Evolutionary conservation across 30 jellyfish, hydroid and myxozoan genomes (phyloP).

Genomic region (Cassiopea andromeda): DNA sequence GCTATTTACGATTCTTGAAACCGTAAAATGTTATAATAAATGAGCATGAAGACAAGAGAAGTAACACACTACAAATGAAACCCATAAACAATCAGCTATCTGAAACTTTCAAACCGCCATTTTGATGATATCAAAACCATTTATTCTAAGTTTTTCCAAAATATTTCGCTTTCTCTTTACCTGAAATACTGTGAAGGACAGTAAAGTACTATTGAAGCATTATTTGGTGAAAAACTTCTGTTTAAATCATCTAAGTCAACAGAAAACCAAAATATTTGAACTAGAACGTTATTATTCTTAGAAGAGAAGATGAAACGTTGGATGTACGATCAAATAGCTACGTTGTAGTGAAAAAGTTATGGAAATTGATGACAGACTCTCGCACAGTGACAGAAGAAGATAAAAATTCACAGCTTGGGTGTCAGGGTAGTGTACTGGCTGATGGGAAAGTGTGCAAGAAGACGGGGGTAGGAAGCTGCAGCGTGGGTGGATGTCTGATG

Average conservation of each 20-base stretch:
- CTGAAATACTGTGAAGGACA: neutral
- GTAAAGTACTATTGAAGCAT: constrained; percentile 9
- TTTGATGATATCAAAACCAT: no score
- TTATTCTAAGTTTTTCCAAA: neutral
- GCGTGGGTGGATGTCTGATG: constrained; percentile 42
- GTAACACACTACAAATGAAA: neutral
- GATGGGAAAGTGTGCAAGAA: neutral
- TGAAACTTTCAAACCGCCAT: neutral
- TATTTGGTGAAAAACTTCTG: constrained; percentile 67
- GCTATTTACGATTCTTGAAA: neutral
- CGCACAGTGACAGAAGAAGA: neutral
- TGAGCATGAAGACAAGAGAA: neutral
- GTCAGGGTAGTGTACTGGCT: constrained; percentile 40
- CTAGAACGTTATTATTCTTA: constrained; percentile 4
- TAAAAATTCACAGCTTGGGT: constrained; percentile 14
- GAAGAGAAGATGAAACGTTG: neutral
- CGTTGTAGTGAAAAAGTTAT: neutral
- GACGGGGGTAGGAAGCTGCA: neutral
- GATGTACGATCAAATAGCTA: neutral
- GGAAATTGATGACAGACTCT: neutral
- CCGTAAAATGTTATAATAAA: neutral
- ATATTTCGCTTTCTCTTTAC: neutral
- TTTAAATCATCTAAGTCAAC: constrained; percentile 65
- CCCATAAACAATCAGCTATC: neutral
- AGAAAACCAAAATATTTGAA: constrained; percentile 67